Conservation (phyloP, 2,797 vertebrate genomes). For the Hydrolagus colliei region DNA sequence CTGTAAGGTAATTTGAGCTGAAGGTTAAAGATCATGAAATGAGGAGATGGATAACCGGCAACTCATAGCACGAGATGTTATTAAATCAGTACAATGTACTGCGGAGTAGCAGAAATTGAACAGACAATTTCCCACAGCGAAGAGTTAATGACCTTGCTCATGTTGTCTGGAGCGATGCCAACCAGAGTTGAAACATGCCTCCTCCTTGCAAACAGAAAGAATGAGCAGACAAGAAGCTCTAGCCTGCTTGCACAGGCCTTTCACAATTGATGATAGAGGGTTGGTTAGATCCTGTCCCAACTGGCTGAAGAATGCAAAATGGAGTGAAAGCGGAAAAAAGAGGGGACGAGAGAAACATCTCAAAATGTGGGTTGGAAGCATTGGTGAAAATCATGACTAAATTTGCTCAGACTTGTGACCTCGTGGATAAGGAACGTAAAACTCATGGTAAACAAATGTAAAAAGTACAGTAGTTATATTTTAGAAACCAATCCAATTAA, state of each 20-base stretch:
- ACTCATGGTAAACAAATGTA: too few species aligned
- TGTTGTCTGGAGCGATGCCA: neutral
- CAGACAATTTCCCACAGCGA: neutral
- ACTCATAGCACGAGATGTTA: neutral
- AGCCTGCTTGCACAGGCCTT: neutral
- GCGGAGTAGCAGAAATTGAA: neutral
- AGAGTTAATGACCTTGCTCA: neutral
- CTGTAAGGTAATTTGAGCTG: neutral
- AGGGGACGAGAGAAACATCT: too few species aligned
- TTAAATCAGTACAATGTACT: neutral
- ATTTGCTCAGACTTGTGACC: too few species aligned
- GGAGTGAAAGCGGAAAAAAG: neutral
- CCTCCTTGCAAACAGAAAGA: neutral
- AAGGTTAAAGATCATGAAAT: neutral
- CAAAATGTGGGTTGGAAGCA: too few species aligned
- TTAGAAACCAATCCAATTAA: too few species aligned
- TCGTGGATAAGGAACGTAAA: too few species aligned
- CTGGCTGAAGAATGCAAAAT: neutral
- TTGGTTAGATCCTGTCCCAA: neutral
- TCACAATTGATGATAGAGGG: neutral
- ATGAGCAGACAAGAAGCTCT: neutral
- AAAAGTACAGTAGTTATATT: too few species aligned
- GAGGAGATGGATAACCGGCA: neutral
- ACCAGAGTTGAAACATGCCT: neutral
- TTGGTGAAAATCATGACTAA: too few species aligned